phyloP scores from a whole-genome alignment of 2,888 invertebrate species.

The Ganaspis brasiliensis region DNA sequence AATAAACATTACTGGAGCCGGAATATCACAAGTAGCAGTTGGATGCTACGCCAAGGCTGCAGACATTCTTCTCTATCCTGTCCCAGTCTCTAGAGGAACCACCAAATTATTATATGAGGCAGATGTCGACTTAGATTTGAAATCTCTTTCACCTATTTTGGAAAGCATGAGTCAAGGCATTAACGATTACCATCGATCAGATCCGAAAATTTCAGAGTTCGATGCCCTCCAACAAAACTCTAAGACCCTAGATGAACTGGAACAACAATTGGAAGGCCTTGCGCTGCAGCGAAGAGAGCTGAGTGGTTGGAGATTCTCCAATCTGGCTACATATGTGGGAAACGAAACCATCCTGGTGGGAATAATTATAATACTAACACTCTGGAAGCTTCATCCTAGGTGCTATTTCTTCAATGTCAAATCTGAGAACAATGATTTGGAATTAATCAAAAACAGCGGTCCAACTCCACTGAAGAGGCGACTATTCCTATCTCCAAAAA shows the following conservation, averaged over 20 bases:
- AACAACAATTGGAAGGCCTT: not conserved
- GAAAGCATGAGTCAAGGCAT: not conserved
- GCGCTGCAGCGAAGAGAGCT: not conserved
- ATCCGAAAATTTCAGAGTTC: too few relatives aligned
- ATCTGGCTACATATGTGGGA: too few relatives aligned
- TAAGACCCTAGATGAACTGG: not conserved
- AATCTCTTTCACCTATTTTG: not conserved
- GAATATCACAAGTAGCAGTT: not conserved
- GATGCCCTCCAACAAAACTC: not conserved
- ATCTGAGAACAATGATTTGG: too few relatives aligned
- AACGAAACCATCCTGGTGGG: too few relatives aligned
- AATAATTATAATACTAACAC: too few relatives aligned
- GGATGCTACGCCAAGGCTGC: not conserved
- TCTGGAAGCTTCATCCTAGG: too few relatives aligned
- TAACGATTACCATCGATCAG: too few relatives aligned
- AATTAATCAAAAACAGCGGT: too few relatives aligned
- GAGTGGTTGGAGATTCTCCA: not conserved
- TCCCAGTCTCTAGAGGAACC: not conserved
- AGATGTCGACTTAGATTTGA: not conserved
- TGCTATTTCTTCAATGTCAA: too few relatives aligned
- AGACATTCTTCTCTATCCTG: not conserved
- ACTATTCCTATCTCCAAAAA: too few relatives aligned
- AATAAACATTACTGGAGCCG: not conserved
- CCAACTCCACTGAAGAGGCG: too few relatives aligned
- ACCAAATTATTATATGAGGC: not conserved